Conservation (phyloP, 2,113 vertebrate genomes). For the Oriolus oriolus region DNA sequence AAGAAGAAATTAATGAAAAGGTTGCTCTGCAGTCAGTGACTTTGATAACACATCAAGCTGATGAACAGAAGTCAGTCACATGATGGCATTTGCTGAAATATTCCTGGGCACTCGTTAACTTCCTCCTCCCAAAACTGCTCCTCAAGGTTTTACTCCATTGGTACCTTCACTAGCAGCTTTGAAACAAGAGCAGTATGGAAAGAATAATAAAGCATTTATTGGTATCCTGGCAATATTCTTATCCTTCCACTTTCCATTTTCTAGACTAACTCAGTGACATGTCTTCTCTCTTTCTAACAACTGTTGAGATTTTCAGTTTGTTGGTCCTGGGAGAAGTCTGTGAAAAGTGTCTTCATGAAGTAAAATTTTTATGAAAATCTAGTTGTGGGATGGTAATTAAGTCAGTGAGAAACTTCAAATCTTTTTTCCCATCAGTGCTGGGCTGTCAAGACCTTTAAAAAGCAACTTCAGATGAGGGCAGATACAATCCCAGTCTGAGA, state of each 20-base stretch:
- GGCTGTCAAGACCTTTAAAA: background rate
- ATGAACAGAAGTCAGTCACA: background rate
- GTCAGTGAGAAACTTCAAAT: background rate
- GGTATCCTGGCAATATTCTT: background rate
- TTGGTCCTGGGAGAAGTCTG: background rate
- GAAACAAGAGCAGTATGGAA: background rate
- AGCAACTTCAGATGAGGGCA: background rate
- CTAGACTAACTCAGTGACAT: background rate
- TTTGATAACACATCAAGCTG: background rate
- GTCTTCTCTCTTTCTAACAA: background rate
- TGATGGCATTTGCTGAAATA: background rate
- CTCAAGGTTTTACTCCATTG: background rate
- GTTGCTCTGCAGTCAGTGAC: background rate
- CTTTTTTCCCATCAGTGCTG: background rate
- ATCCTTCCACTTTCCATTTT: background rate
- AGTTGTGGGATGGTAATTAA: background rate
- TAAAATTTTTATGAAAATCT: background rate
- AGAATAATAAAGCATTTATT: background rate
- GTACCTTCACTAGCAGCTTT: background rate
- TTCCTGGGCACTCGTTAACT: background rate
- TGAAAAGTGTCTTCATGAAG: background rate
- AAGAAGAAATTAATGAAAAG: background rate
- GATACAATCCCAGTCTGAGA: background rate
- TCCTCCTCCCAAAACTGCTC: background rate
- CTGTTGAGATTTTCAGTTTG: background rate